Base-by-base conservation (phyloP, 2,797 vertebrate species). In the Eulemur albifrons region DNA sequence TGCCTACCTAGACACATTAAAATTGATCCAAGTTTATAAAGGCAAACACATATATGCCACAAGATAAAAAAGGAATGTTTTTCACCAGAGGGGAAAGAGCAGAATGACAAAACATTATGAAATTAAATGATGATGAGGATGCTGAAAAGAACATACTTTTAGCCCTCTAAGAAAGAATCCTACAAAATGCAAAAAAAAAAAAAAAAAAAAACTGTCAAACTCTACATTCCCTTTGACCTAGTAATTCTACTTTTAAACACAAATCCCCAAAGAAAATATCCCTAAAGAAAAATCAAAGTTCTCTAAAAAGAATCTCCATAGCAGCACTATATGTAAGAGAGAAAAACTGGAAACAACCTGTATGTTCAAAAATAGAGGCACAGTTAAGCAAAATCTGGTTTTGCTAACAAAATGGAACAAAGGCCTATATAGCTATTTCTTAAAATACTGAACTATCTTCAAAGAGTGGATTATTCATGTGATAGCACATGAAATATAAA, bases 261-360 rank as follows among this genome's bases (percentile, higher is more conserved):
- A 96, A 83, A 93, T 72, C 43, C 77, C 79, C 45, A 67, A 70
- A 89, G 75, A 93, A 57, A 94, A 90, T 45, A 84, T 40, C 72
- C 27, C 27, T 82, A 65, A 52, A 88, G 76, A 95, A 95, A 97
- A 73, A 94, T 77, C 38, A 70, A 95, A 79, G 75, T 70, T 90
- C 27, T 73, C 84, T 72, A 50, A 73, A 90, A 94, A 73, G 15
- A 86, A 96, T 94, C 77, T 96, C 82, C 95, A 90, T 54, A 95
- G 90, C 83, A 94, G 89, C 45, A 90, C 80, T 90, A 57, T 14
- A 87, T 32, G 48, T 88, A 59, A 79, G 75, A 90, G 15, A 80
- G 73, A 43, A 94, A 96, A 90, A 61, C 12, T 94, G 79, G 79
- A 93, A 95, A 92, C 96, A 97, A 95, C 96, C 92, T 93, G 48